Conservation (phyloP, 2,888 invertebrate genomes). For the Leucophenga maculata region DNA sequence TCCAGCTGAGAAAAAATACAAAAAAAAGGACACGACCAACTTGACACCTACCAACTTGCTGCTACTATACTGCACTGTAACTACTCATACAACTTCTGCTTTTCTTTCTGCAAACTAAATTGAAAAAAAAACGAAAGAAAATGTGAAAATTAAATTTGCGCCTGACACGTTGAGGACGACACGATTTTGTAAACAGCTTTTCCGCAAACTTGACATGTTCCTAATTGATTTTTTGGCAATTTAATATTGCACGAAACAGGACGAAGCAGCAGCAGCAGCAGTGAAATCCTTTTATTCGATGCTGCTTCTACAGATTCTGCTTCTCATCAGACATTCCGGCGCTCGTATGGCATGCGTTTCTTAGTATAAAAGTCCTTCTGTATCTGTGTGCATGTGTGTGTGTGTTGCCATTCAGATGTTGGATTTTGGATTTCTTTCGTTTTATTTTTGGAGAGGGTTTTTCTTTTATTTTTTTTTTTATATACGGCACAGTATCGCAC, state of each 20-base stretch:
- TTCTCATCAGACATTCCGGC: slow-evolving; percentile 9
- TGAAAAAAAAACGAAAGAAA: slow-evolving; percentile 24
- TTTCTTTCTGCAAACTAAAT: no score
- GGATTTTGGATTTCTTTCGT: neutral
- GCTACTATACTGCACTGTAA: no score
- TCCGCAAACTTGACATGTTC: slow-evolving; percentile 64
- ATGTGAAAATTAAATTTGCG: slow-evolving; percentile 61
- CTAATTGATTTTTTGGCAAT: slow-evolving; percentile 68
- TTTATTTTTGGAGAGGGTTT: neutral
- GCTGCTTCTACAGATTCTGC: neutral
- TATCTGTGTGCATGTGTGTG: neutral
- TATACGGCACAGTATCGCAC: slow-evolving; percentile 61
- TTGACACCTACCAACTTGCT: no score
- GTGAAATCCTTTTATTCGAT: neutral
- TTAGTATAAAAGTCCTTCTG: neutral
- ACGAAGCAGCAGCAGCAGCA: slow-evolving; percentile 33
- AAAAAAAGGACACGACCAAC: no score
- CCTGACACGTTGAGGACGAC: slow-evolving; percentile 50
- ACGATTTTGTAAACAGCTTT: slow-evolving; percentile 64
- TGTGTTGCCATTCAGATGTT: slow-evolving; percentile 20
- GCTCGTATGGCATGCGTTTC: slow-evolving; percentile 9
- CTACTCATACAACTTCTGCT: no score
- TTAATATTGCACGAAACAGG: slow-evolving; percentile 60
- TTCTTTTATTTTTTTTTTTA: slow-evolving; percentile 49
- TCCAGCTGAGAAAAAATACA: no score